These are phyloP conservation scores for Lepidurus couesii DNA, from an alignment of 1,140 invertebrate genomes.

Conservation along the genomic window DNA sequence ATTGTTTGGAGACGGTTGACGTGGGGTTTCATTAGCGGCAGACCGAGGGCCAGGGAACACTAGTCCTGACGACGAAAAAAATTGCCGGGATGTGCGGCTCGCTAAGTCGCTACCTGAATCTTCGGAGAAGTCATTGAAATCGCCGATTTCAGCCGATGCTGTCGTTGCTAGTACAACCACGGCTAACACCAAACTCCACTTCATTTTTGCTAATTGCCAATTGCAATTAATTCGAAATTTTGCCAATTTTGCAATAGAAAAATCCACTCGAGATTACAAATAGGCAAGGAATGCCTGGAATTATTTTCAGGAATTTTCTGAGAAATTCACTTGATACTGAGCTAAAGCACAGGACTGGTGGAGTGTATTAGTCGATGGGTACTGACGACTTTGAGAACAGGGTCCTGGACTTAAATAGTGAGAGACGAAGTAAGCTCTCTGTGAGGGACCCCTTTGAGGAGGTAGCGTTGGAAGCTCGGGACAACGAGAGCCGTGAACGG, in stretches of 20 bases:
- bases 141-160: neutral
- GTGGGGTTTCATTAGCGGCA: neutral
- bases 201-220: constrained; percentile 18
- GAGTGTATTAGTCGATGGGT: constrained; percentile 18
- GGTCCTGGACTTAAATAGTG: constrained; percentile 4
- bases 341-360: neutral
- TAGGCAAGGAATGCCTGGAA: neutral
- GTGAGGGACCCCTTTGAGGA: neutral
- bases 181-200: constrained; percentile 26
- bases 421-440: neutral
- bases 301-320: neutral
- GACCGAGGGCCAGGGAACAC: constrained; percentile 26
- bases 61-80: constrained; percentile 28
- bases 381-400: neutral
- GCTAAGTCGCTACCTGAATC: neutral
- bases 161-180: neutral
- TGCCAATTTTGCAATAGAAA: neutral
- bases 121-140: neutral
- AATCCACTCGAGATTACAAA: neutral
- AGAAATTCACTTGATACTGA: neutral
- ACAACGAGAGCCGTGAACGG: constrained; percentile 17
- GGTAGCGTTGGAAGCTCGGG: neutral
- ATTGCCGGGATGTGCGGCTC: neutral
- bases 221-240: neutral
- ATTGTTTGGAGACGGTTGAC: neutral